Percentiles rank a stretch among this genome's conserved stretches.
Evolutionary conservation across 2,797 vertebrate species (phyloP).

Genomic region (Spatula clypeata): DNA sequence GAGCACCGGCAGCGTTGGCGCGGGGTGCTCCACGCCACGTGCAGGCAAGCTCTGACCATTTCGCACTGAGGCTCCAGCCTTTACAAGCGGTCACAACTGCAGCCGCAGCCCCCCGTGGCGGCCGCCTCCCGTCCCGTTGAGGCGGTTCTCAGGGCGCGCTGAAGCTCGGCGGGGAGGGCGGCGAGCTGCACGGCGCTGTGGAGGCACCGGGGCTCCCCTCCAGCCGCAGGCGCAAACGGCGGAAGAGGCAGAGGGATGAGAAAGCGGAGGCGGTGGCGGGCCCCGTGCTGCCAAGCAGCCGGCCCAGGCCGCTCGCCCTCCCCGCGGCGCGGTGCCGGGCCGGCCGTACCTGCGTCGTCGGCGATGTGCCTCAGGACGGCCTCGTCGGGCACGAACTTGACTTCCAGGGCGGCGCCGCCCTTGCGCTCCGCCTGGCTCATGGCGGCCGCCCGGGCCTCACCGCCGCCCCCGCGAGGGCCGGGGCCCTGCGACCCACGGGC

Average conservation of each 20-base stretch:
- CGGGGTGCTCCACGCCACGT: background rate
- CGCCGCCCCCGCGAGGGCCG: no score
- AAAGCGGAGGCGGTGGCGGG: background rate
- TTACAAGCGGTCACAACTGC: background rate
- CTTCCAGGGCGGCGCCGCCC: conserved; percentile 77
- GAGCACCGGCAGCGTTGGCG: background rate
- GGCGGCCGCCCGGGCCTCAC: background rate
- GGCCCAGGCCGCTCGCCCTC: background rate
- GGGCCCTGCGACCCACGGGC: background rate
- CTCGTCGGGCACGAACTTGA: conserved; percentile 92
- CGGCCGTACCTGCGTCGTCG: conserved; percentile 87
- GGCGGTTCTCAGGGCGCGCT: fast-evolving
- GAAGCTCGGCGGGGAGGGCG: fast-evolving
- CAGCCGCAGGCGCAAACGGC: fast-evolving
- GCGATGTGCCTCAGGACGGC: conserved; percentile 93
- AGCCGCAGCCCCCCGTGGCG: fast-evolving
- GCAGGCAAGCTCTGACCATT: background rate
- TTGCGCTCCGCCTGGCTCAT: conserved; percentile 81
- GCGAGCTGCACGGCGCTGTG: fast-evolving
- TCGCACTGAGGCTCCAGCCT: background rate
- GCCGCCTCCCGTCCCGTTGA: background rate
- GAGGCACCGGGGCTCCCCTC: fast-evolving
- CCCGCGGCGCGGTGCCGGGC: no score
- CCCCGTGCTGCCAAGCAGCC: background rate
- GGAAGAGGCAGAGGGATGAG: background rate